Percentiles rank a stretch among this genome's conserved stretches.
Conservation (phyloP, 1,140 invertebrate genomes). For the honey bee (Apis mellifera) region Amel_HAv3.1 CM009936.2:14469501-14470000, state of each 20-base stretch:
- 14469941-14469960: conserved; percentile 16
- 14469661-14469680: too few relatives aligned
- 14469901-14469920: conserved; percentile 23
- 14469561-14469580: neutral
- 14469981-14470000: too few relatives aligned
- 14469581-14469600: too few relatives aligned
- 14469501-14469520: neutral
- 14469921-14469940: conserved; percentile 17
- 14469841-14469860: conserved; percentile 26
- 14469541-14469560: neutral
- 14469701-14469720: too few relatives aligned
- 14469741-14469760: neutral
- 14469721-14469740: too few relatives aligned
- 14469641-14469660: too few relatives aligned
- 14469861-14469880: conserved; percentile 32
- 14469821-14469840: conserved; percentile 9
- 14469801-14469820: neutral
- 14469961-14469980: neutral
- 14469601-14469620: too few relatives aligned
- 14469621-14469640: too few relatives aligned
- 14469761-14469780: neutral
- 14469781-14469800: neutral
- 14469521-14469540: too few relatives aligned
- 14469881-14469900: conserved; percentile 37
- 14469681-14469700: too few relatives aligned